Base-by-base conservation (phyloP, 2,888 invertebrate species). In the Lasioglossum leucozonium region DNA sequence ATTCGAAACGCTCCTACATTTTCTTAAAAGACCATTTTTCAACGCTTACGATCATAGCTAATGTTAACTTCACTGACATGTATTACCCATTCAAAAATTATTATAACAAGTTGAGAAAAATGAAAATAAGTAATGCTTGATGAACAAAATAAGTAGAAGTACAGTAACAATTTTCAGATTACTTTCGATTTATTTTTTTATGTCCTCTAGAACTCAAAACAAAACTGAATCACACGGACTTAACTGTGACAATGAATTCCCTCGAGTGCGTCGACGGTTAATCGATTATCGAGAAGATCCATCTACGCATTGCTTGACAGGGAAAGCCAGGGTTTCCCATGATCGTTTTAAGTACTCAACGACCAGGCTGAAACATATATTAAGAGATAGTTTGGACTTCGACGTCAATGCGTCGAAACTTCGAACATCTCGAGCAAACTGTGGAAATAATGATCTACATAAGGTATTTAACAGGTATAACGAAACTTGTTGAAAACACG, bases 271-370 rank as follows among this genome's bases (percentile, higher is more conserved):
- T 65, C 78, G 44, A 81, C 83, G 81, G 77, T 88, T 75, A 6
- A 67, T 8, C 77, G 86, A 88, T 88, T 81, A 81, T 78, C 77
- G 77, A 79, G 65, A 65, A 47, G 37, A n/a, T 62, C 22, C 26
- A 37, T 62, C 6, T 58, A 51, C 4, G 47, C 58, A 76, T 67
- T 26, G 40, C 30, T 47, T 65, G 30, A 42, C 22, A 42, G 40
- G 34, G 13, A 40, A 40, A 13, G 16, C 26, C 37, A 16, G 40
- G 44, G 11, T 40, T 30, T 74, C 26, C n/a, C 69, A 34, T 65
- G 34, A 18, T 30, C 18, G 18, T 34, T 65, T 30, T 65, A 72
- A 84, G 55, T 44, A 84, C 34, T 40, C 18, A n/a, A 42, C 47
- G 67, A 78, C 44, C 47, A 37, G 26, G 67, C 30, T 81, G 80